Conservation (phyloP, 2,888 invertebrate species). For the Nipponacmea schrenckii region DNA sequence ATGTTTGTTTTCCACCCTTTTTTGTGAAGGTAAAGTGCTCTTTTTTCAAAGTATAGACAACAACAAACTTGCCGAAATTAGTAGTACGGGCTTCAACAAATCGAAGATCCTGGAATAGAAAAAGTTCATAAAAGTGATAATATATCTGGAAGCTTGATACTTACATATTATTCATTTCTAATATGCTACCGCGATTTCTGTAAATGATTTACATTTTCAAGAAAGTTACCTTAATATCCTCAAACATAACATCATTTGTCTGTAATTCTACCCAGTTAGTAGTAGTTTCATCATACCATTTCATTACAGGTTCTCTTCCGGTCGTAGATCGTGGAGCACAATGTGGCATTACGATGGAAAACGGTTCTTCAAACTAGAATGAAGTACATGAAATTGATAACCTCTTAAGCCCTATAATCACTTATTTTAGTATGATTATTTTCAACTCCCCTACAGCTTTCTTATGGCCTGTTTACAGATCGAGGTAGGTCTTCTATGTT, state of each 20-base stretch:
- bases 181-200: neutral
- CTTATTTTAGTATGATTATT: too few species aligned
- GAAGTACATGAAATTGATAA: neutral
- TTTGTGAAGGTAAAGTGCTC: constrained; percentile 45
- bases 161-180: neutral
- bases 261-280: constrained; percentile 46
- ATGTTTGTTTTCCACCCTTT: constrained; percentile 50
- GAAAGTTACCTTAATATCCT: constrained; percentile 46
- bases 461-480: too few species aligned
- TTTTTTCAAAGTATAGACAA: constrained; percentile 46
- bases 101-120: constrained; percentile 47
- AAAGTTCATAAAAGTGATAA: too few species aligned
- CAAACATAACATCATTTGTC: constrained; percentile 49
- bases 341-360: constrained; percentile 55
- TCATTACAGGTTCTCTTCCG: constrained; percentile 52
- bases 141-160: too few species aligned
- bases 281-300: constrained; percentile 34
- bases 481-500: too few species aligned
- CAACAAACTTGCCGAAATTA: constrained; percentile 49
- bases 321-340: constrained; percentile 46
- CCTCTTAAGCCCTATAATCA: too few species aligned
- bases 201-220: too few species aligned
- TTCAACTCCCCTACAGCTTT: too few species aligned
- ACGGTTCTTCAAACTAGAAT: constrained; percentile 52
- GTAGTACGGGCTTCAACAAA: constrained; percentile 53